Evolutionary conservation across 2,113 vertebrate genomes (phyloP).

Genomic region (Oncorhynchus keta): DNA sequence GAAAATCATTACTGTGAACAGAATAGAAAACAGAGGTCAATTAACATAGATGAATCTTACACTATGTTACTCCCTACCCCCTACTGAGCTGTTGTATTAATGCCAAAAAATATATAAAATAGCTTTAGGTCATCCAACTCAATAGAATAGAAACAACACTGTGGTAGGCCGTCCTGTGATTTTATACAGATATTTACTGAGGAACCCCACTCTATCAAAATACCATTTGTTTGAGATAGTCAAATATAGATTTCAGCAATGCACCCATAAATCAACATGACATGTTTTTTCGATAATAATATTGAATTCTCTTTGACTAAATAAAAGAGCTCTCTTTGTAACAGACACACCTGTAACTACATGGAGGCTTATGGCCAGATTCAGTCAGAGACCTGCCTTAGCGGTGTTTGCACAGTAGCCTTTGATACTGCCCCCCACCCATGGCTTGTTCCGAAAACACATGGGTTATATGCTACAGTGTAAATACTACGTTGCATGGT

Average conservation of each 20-base stretch:
- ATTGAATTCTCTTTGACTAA: slow-evolving; percentile 48
- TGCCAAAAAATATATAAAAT: background rate
- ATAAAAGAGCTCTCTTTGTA: slow-evolving; percentile 44
- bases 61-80: background rate
- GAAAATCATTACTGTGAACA: background rate
- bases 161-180: too few species aligned
- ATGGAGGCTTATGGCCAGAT: slow-evolving; percentile 17
- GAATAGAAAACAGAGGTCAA: background rate
- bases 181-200: slow-evolving; percentile 23
- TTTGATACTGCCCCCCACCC: background rate
- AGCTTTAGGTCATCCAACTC: background rate
- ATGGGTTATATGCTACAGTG: background rate
- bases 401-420: background rate
- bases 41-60: background rate
- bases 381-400: slow-evolving; percentile 26
- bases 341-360: slow-evolving; percentile 17
- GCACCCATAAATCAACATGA: slow-evolving; percentile 51
- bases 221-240: slow-evolving; percentile 44
- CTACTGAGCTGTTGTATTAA: background rate
- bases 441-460: background rate
- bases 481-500: background rate
- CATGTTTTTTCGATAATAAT: slow-evolving; percentile 50
- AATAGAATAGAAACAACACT: background rate
- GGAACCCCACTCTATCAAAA: slow-evolving; percentile 49
- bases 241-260: slow-evolving; percentile 45